Conservation (phyloP, 2,888 invertebrate genomes). For the Hypsopygia costalis region DNA sequence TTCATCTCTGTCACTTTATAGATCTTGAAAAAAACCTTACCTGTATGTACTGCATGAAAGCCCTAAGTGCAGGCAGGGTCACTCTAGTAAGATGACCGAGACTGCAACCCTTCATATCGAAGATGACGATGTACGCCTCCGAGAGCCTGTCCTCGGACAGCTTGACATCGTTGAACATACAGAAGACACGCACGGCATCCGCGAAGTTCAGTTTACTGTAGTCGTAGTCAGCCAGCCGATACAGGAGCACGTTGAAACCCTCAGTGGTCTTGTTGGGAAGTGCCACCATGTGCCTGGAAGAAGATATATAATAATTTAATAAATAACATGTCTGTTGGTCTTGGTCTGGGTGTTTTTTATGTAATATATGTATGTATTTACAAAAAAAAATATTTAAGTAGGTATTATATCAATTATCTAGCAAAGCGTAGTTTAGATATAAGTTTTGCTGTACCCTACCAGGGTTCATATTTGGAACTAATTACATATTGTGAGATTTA, state of each 20-base stretch:
- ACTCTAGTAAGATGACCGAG: slow-evolving; percentile 84
- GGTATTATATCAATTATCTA: too few relatives aligned
- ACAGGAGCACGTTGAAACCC: slow-evolving; percentile 82
- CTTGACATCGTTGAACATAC: slow-evolving; percentile 84
- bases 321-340: too few relatives aligned
- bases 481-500: too few relatives aligned
- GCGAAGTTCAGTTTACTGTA: slow-evolving; percentile 83
- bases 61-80: slow-evolving; percentile 81
- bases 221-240: slow-evolving; percentile 81
- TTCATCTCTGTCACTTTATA: too few relatives aligned
- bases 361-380: too few relatives aligned
- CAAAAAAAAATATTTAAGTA: too few relatives aligned
- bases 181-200: slow-evolving; percentile 82
- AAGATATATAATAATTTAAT: too few relatives aligned
- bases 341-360: too few relatives aligned
- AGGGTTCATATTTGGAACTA: too few relatives aligned
- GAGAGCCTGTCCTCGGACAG: slow-evolving; percentile 81
- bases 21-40: too few relatives aligned
- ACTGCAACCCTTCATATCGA: slow-evolving; percentile 84
- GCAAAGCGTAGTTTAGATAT: too few relatives aligned
- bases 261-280: slow-evolving; percentile 82
- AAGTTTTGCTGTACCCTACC: too few relatives aligned
- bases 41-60: slow-evolving; percentile 85
- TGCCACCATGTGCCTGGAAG: slow-evolving; percentile 81
- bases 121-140: slow-evolving; percentile 82